phyloP scores from a whole-genome alignment of 2,797 vertebrate species.

The Synanceia verrucosa region DNA sequence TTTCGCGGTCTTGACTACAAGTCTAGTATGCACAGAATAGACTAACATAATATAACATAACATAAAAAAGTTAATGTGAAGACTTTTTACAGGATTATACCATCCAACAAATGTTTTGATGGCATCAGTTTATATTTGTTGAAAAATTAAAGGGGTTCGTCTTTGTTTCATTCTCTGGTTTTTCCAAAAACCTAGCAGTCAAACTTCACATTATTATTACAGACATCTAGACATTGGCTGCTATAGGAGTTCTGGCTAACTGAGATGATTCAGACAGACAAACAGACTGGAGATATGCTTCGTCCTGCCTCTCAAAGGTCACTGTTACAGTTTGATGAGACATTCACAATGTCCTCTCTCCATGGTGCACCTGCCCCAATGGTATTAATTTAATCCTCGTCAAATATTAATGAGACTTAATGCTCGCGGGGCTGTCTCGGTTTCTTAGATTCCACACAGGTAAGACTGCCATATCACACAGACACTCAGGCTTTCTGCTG shows the following conservation, averaged over 20 bases:
- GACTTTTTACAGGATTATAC: neutral
- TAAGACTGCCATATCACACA: constrained; percentile 16
- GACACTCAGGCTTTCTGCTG: neutral
- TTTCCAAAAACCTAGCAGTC: neutral
- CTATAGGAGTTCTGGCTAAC: neutral
- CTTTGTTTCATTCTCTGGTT: neutral
- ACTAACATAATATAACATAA: neutral
- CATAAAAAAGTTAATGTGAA: neutral
- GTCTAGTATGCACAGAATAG: no score
- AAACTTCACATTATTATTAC: neutral
- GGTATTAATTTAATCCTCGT: constrained; percentile 54
- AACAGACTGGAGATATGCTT: neutral
- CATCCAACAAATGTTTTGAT: neutral
- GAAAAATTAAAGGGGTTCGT: neutral
- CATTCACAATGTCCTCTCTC: constrained; percentile 9
- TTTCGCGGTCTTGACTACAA: no score
- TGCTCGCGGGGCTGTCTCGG: constrained; percentile 36
- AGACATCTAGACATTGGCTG: neutral
- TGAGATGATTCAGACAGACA: neutral
- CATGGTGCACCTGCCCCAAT: constrained; percentile 10
- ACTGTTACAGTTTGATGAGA: constrained; percentile 15
- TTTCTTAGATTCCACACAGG: constrained; percentile 47
- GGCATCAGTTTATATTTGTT: neutral
- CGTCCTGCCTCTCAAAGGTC: constrained; percentile 29
- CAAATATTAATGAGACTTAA: constrained; percentile 72